Evolutionary conservation across 1,140 invertebrate genomes (phyloP), one percentile per base, ranked within the genome.

Genomic region (Wiebesia pumilae): DNA sequence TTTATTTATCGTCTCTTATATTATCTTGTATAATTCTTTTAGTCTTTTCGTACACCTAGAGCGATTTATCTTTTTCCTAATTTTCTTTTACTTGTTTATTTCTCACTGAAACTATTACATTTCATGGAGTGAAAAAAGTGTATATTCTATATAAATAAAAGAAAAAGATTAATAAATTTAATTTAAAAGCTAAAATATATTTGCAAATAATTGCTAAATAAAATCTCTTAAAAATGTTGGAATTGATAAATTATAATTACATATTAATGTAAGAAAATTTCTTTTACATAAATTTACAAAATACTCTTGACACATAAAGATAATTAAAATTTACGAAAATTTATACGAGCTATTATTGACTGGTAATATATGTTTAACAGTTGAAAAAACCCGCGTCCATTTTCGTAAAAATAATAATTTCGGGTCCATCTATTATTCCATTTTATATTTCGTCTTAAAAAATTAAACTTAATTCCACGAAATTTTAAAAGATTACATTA

Each of bases 11-110:
- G 16, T 14, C 30, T 33, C 30, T 71, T 71, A 9, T 24, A 65
- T 65, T 65, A 65, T 65, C 62, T n/a, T n/a, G 24, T 65, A n/a
- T 65, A 65, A n/a, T n/a, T n/a, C 27, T n/a, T 65, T 65, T 65
- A 6, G n/a, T n/a, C n/a, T n/a, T 65, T n/a, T 9, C n/a, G 24
- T 65, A n/a, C 62, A 47, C n/a, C n/a, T 24, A 7, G 43, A 40
- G 40, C 3, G 24, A 24, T 19, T 73, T 40, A 40, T 73, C 35
- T 14, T 40, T 40, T 73, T 19, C 3, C 24, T 40, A 73, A 4
- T 73, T 1, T 71, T 4, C n/a, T 6, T 73, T 73, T 38, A 21
- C 12, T 33, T 1, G 21, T 24, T 38, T 24, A 27, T 73, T 40
- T 73, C 14, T 21, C 2, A 40, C 7, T 40, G 65, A 73, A 73